These are phyloP conservation scores for Platycnemis pennipes DNA, from an alignment of 2,888 invertebrate species.

Conservation along the genomic window DNA sequence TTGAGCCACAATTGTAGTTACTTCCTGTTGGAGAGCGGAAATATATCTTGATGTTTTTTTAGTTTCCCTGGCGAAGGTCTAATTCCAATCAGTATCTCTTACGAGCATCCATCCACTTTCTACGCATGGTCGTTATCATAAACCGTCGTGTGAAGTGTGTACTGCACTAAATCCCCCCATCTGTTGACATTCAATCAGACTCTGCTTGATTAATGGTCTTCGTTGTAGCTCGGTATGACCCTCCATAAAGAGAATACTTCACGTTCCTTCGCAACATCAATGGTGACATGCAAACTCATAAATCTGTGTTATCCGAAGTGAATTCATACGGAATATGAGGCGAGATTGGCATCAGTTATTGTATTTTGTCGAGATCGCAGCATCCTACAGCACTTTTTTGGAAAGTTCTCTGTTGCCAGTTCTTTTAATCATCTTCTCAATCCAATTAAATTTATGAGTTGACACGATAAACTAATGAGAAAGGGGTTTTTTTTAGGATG, in stretches of 20 bases:
- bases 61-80: too few species aligned
- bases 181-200: constrained; percentile 10
- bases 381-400: too few species aligned
- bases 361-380: background rate
- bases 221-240: background rate
- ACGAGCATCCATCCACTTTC: background rate
- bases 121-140: background rate
- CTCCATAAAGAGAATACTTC: background rate
- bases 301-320: background rate
- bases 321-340: background rate
- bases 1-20: too few species aligned
- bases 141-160: background rate
- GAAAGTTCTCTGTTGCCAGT: too few species aligned
- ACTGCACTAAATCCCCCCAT: background rate
- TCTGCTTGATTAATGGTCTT: background rate
- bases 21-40: too few species aligned
- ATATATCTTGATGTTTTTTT: too few species aligned
- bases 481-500: too few species aligned
- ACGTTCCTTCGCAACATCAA: background rate
- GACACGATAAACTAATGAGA: too few species aligned
- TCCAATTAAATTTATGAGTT: too few species aligned
- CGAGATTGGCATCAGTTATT: background rate
- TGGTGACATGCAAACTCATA: background rate
- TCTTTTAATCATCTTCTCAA: too few species aligned
- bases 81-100: background rate